phyloP scores from a whole-genome alignment of 2,797 vertebrate species.

The Huso huso region DNA sequence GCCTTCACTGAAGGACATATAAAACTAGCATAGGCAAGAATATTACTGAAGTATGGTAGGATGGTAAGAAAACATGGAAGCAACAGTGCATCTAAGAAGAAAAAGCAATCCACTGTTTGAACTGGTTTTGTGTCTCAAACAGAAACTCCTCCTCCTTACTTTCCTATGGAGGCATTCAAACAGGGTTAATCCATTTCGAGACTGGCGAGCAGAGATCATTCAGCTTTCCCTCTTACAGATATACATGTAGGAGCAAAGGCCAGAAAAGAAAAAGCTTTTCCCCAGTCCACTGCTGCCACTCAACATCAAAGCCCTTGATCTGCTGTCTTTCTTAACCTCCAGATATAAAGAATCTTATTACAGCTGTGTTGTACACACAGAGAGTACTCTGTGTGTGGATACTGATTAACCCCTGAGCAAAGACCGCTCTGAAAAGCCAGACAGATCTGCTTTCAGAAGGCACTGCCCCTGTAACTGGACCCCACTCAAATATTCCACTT shows the following conservation, averaged over 20 bases:
- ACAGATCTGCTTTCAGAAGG: conserved; percentile 69
- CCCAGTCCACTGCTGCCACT: conserved; percentile 52
- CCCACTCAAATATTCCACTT: conserved; percentile 69
- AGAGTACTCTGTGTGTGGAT: conserved; percentile 62
- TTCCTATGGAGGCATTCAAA: conserved; percentile 23
- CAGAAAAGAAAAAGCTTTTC: conserved; percentile 37
- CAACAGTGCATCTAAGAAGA: too few relatives aligned
- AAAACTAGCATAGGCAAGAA: too few relatives aligned
- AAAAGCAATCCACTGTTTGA: too few relatives aligned
- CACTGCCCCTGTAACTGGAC: conserved; percentile 71
- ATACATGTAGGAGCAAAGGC: conserved; percentile 36
- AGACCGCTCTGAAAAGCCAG: conserved; percentile 64
- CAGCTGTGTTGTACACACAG: conserved; percentile 59
- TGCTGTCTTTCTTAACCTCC: conserved; percentile 56
- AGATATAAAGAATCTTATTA: conserved; percentile 58
- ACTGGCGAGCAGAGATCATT: conserved; percentile 46
- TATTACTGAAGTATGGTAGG: too few relatives aligned
- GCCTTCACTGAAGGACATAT: too few relatives aligned
- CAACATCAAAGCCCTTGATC: conserved; percentile 58
- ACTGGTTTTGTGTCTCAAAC: too few relatives aligned
- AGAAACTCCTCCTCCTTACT: background rate
- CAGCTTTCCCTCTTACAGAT: conserved; percentile 42
- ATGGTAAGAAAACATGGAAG: too few relatives aligned
- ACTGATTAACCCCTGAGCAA: conserved; percentile 73
- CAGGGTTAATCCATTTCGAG: conserved; percentile 29